These are phyloP conservation scores for Lasioglossum lativentre DNA, from an alignment of 2,888 invertebrate species.

Conservation along the genomic window DNA sequence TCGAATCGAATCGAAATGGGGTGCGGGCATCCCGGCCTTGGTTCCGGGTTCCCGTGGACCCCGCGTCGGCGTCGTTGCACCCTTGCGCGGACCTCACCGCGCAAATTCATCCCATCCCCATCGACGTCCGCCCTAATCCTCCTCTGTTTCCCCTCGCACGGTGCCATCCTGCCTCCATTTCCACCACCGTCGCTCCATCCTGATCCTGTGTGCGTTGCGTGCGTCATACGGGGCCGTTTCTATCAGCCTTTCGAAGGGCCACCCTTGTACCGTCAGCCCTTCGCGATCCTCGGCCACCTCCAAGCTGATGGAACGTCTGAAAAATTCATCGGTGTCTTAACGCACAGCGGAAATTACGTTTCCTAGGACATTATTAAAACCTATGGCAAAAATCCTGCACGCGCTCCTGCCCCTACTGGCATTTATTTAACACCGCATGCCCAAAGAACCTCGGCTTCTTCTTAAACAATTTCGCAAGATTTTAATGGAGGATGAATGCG, in stretches of 20 bases:
- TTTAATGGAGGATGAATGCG: too few relatives aligned
- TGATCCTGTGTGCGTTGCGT: conserved; percentile 33
- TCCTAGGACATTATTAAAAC: background rate
- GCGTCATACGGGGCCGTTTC: conserved; percentile 34
- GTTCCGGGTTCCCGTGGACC: conserved; percentile 73
- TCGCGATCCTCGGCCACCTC: background rate
- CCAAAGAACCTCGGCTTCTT: background rate
- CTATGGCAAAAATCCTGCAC: background rate
- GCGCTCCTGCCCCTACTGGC: too few relatives aligned
- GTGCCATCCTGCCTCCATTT: conserved; percentile 38
- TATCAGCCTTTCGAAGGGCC: conserved; percentile 16
- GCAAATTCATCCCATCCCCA: conserved; percentile 75
- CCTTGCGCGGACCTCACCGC: conserved; percentile 77
- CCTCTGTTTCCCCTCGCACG: conserved; percentile 50
- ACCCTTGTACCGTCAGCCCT: background rate
- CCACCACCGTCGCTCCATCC: conserved; percentile 46
- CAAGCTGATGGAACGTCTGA: background rate
- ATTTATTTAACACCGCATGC: background rate
- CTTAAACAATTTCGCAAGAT: too few relatives aligned
- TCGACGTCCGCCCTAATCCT: conserved; percentile 62
- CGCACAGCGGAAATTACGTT: background rate
- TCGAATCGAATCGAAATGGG: conserved; percentile 77
- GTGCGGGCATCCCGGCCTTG: conserved; percentile 71
- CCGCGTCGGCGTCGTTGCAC: conserved; percentile 78
- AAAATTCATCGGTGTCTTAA: conserved; percentile 7